These are phyloP conservation scores for Montipora capricornis DNA, from an alignment of 64 coral and sea anemone species.

Conservation along the genomic window DNA sequence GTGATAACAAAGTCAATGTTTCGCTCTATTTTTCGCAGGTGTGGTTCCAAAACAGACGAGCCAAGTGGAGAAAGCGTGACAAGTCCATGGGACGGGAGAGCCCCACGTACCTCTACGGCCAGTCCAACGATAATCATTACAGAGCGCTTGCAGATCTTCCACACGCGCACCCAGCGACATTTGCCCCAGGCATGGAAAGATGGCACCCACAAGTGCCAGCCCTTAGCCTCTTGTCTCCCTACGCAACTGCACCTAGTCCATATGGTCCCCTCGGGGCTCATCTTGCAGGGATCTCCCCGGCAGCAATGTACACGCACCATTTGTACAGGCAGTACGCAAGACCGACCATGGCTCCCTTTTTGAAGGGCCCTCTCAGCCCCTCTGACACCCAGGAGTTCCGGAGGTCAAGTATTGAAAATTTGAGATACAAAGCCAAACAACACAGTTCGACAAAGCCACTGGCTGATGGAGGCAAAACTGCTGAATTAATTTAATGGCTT, in stretches of 20 bases:
- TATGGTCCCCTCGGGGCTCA: slow-evolving; percentile 74
- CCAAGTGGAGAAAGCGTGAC: slow-evolving; percentile 92
- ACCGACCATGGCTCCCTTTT: slow-evolving; percentile 73
- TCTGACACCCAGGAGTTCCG: slow-evolving; percentile 52
- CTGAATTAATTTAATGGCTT: background rate
- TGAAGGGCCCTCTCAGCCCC: slow-evolving; percentile 47
- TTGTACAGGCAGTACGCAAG: slow-evolving; percentile 78
- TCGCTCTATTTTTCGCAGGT: slow-evolving; percentile 57
- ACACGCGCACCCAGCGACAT: slow-evolving; percentile 50
- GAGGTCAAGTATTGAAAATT: slow-evolving; percentile 86
- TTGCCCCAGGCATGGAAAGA: slow-evolving; percentile 66
- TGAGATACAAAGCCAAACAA: slow-evolving; percentile 87
- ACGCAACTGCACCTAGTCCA: slow-evolving; percentile 75
- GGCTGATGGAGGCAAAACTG: slow-evolving; percentile 11
- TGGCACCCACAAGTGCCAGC: slow-evolving; percentile 89
- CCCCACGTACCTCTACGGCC: slow-evolving; percentile 82
- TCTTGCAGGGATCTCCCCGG: background rate
- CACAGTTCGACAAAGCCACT: slow-evolving; percentile 59
- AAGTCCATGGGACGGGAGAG: slow-evolving; percentile 92
- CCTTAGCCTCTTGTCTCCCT: slow-evolving; percentile 91
- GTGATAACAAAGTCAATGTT: background rate
- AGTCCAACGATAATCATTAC: slow-evolving; percentile 47
- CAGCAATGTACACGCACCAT: slow-evolving; percentile 73
- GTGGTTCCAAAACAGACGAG: slow-evolving; percentile 97
- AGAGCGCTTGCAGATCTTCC: slow-evolving; percentile 73